phyloP scores from a whole-genome alignment of 2,113 vertebrate species.

The Gopherus flavomarginatus region DNA sequence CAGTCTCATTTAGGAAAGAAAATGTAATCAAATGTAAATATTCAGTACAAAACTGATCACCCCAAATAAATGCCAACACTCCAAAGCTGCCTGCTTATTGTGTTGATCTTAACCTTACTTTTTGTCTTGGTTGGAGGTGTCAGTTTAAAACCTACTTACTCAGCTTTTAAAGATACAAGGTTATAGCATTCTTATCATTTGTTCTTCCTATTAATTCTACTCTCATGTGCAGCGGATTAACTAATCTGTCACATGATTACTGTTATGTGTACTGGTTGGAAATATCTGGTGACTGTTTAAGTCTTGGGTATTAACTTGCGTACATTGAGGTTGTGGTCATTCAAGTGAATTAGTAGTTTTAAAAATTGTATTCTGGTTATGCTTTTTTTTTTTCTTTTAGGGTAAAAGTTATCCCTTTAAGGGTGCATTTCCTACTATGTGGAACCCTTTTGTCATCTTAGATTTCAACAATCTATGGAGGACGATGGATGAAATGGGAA shows the following conservation, averaged over 20 bases:
- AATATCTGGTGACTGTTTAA: background rate
- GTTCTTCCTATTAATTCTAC: background rate
- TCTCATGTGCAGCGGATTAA: accelerated
- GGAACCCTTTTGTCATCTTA: conserved; percentile 90
- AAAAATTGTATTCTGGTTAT: background rate
- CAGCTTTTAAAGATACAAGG: background rate
- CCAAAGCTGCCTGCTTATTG: background rate
- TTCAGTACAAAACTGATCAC: background rate
- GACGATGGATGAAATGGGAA: conserved; percentile 94
- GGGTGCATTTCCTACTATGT: conserved; percentile 88
- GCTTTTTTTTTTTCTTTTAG: conserved; percentile 75
- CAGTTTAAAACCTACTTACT: background rate
- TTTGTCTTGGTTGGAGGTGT: background rate
- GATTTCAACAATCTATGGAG: conserved; percentile 96
- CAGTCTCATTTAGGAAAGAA: background rate
- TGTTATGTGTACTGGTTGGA: background rate
- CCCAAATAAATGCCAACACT: background rate
- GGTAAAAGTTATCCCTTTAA: conserved; percentile 91
- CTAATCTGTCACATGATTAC: background rate
- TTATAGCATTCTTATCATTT: background rate
- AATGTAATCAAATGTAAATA: background rate
- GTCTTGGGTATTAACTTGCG: background rate
- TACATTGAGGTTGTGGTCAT: accelerated
- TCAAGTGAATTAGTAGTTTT: background rate
- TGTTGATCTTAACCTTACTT: background rate